Percentiles rank a stretch among this genome's conserved stretches.
phyloP scores from a whole-genome alignment of 2,888 invertebrate species.

The Machimus rusticus region DNA sequence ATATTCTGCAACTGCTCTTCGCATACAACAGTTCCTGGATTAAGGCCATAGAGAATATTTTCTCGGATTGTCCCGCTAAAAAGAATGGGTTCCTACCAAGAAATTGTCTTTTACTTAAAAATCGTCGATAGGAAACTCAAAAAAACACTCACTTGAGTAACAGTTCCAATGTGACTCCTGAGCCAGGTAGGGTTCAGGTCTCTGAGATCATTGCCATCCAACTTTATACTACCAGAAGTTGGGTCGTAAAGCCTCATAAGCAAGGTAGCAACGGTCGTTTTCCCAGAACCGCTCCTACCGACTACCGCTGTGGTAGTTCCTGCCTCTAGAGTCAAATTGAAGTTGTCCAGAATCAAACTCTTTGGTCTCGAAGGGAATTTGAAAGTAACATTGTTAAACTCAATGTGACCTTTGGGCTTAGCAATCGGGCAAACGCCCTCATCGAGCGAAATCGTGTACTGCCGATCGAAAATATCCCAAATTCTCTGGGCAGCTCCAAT shows the following conservation, averaged over 20 bases:
- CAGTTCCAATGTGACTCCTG: slow-evolving; percentile 84
- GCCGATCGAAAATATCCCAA: slow-evolving; percentile 87
- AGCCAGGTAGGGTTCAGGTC: slow-evolving; percentile 85
- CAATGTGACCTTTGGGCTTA: slow-evolving; percentile 69
- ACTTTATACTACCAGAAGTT: slow-evolving; percentile 69
- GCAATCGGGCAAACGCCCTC: slow-evolving; percentile 58
- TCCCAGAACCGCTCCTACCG: slow-evolving; percentile 93
- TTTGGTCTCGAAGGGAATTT: slow-evolving; percentile 74
- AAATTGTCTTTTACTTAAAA: slow-evolving; percentile 44
- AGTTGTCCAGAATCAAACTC: slow-evolving; percentile 68
- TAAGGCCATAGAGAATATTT: slow-evolving; percentile 88
- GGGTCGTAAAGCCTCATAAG: slow-evolving; percentile 89
- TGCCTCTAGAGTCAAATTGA: slow-evolving; percentile 72
- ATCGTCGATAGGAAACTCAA: neutral
- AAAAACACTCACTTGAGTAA: slow-evolving; percentile 71
- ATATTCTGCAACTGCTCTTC: slow-evolving; percentile 69
- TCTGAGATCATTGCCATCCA: slow-evolving; percentile 81
- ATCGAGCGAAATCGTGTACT: slow-evolving; percentile 76
- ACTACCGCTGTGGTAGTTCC: slow-evolving; percentile 81
- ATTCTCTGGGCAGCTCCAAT: slow-evolving; percentile 89
- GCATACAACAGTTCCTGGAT: slow-evolving; percentile 63
- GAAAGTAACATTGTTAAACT: slow-evolving; percentile 77
- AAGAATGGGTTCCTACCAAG: slow-evolving; percentile 81
- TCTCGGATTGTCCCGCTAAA: slow-evolving; percentile 91
- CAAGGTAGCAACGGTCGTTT: slow-evolving; percentile 88